Evolutionary conservation across 2,888 invertebrate genomes (phyloP), one percentile per base, ranked within the genome.

Genomic region (Sepiola atlantica): DNA sequence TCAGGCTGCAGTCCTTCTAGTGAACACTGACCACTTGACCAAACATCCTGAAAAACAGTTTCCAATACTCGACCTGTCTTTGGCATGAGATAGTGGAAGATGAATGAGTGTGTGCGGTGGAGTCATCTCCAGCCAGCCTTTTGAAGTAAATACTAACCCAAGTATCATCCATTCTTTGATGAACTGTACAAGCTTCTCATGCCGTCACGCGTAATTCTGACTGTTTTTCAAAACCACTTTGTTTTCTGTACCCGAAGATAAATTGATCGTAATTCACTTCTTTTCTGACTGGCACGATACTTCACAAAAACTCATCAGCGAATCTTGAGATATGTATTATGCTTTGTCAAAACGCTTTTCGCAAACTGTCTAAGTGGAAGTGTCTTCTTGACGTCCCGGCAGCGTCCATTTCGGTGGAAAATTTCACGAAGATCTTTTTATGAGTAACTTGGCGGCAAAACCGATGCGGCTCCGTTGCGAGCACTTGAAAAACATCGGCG

Each of bases 151-250:
- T 77, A 77, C 77, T 32, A 77, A 14, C n/a, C 32, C n/a, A 77
- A 77, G n/a, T 77, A 14, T 77, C 77, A 16, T 77, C 16, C 77
- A 77, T n/a, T 77, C 77, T 77, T 77, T 77, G 77, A 77, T 32
- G 77, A 77, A 77, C 77, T n/a, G n/a, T 77, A 32, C 77, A 77
- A 77, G 77, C 77, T 32, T 77, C 77, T 77, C 77, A 77, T 77
- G 77, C 45, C 32, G 77, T 77, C 77, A 77, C 77, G 32, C n/a
- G 77, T 77, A 77, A 77, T 77, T 77, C 32, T 77, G 77, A 77
- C 77, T 77, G 77, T 77, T 77, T 77, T 77, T 77, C 77, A 77
- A 77, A 77, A 77, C n/a, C 77, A 77, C 77, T 77, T 77, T 77
- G 77, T 77, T 77, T 77, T 77, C 77, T 77, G n/a, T 77, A 77